Conservation (phyloP, 2,113 vertebrate species). For the Phaethon lepturus region DNA sequence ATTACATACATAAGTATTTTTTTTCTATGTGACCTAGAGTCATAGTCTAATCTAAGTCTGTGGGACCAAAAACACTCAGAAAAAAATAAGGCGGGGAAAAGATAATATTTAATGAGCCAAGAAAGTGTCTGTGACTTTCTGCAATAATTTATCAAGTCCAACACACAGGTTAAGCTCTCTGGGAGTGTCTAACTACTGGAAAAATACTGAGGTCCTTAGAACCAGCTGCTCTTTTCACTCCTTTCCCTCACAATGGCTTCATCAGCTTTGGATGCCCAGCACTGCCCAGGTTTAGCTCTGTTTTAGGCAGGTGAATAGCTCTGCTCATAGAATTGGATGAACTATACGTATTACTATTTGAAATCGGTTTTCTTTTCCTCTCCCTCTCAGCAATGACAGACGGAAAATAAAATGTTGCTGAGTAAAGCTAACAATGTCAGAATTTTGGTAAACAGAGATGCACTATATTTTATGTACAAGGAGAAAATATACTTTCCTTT, state of each 20-base stretch:
- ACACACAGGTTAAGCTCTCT: background rate
- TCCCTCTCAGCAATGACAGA: background rate
- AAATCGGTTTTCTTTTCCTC: background rate
- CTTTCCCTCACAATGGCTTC: background rate
- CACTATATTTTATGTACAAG: background rate
- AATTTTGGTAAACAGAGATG: background rate
- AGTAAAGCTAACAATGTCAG: background rate
- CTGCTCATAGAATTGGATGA: background rate
- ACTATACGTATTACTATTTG: background rate
- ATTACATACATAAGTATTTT: background rate
- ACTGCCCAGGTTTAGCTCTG: background rate
- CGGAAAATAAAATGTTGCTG: background rate
- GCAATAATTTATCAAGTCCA: background rate
- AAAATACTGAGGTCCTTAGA: background rate
- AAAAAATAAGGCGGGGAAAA: background rate
- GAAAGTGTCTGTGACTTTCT: background rate
- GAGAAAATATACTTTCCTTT: background rate
- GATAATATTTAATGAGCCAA: background rate
- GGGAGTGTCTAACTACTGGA: background rate
- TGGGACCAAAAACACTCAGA: background rate
- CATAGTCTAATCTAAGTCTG: background rate
- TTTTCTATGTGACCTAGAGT: background rate
- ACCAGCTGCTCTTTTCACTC: background rate
- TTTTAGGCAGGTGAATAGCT: background rate
- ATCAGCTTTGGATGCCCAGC: background rate